A percentile compares a stretch with the other conserved stretches of the same genome.
Evolutionary conservation across 2,113 vertebrate genomes (phyloP).

Genomic region (Antigone vipio): DNA sequence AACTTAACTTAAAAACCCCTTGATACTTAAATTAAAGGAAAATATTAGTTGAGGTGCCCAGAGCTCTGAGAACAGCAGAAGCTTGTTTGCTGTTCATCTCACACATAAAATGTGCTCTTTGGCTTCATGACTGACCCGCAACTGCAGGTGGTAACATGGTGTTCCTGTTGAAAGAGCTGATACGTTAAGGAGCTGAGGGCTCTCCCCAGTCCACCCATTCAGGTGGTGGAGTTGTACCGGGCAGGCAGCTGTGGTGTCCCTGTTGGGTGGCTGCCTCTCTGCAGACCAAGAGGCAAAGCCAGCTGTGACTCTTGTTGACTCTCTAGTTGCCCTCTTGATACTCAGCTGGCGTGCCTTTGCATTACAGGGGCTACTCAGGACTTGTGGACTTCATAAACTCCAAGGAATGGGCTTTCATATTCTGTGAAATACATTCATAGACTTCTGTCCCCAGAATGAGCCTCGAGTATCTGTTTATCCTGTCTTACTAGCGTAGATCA

Average conservation of each 20-base stretch:
- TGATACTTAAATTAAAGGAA: neutral
- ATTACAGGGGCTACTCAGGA: neutral
- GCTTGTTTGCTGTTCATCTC: neutral
- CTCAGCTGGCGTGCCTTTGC: neutral
- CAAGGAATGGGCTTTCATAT: neutral
- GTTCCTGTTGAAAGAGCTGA: neutral
- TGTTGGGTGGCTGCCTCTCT: neutral
- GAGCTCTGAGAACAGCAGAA: neutral
- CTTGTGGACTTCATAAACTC: neutral
- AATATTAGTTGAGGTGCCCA: neutral
- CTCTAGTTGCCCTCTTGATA: neutral
- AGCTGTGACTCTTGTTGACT: neutral
- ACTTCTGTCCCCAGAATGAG: neutral
- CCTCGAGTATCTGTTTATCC: neutral
- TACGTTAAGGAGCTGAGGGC: neutral
- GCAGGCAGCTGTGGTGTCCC: neutral
- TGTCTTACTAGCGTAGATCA: neutral
- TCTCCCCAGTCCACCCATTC: accelerated
- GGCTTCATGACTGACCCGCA: neutral
- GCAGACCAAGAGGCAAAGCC: neutral
- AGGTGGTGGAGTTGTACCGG: neutral
- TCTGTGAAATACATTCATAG: neutral
- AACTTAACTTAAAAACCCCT: neutral
- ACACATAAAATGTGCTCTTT: neutral
- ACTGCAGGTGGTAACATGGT: neutral